phyloP scores from a whole-genome alignment of 1,140 invertebrate species.

The Aphis gossypii region DNA sequence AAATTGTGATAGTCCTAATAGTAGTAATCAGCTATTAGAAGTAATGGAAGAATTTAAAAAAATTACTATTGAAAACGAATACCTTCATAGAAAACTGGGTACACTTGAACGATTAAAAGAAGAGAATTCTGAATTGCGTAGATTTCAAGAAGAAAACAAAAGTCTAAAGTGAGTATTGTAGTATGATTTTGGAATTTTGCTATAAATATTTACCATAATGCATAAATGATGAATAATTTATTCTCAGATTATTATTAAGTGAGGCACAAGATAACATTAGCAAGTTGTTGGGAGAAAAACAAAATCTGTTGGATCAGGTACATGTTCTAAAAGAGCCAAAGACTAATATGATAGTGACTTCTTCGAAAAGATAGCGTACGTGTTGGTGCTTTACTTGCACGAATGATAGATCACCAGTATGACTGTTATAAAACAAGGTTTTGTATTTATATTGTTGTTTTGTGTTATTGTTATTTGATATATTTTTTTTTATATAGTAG shows the following conservation, averaged over 20 bases:
- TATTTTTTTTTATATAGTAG: slow-evolving; percentile 21
- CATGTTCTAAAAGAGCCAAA: slow-evolving; percentile 66
- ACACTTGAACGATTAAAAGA: slow-evolving; percentile 72
- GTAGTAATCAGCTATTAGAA: slow-evolving; percentile 22
- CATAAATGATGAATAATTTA: not conserved
- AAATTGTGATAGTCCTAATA: slow-evolving; percentile 16
- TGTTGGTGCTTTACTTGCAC: slow-evolving; percentile 68
- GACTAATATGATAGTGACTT: slow-evolving; percentile 65
- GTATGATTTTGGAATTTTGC: not conserved
- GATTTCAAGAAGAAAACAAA: slow-evolving; percentile 72
- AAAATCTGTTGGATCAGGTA: slow-evolving; percentile 70
- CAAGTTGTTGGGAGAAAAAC: slow-evolving; percentile 75
- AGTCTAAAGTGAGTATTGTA: slow-evolving; percentile 65
- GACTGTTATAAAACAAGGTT: slow-evolving; percentile 45
- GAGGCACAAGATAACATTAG: slow-evolving; percentile 77
- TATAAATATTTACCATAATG: not conserved
- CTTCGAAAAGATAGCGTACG: slow-evolving; percentile 73
- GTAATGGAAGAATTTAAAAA: slow-evolving; percentile 52
- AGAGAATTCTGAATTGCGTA: slow-evolving; percentile 69
- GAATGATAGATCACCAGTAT: slow-evolving; percentile 58
- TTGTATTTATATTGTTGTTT: slow-evolving; percentile 44
- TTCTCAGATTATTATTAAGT: slow-evolving; percentile 66
- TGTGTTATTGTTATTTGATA: slow-evolving; percentile 44
- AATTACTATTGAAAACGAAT: slow-evolving; percentile 69
- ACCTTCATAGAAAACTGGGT: slow-evolving; percentile 69